phyloP scores from a whole-genome alignment of 2,113 vertebrate species.

The Trichechus manatus region DNA sequence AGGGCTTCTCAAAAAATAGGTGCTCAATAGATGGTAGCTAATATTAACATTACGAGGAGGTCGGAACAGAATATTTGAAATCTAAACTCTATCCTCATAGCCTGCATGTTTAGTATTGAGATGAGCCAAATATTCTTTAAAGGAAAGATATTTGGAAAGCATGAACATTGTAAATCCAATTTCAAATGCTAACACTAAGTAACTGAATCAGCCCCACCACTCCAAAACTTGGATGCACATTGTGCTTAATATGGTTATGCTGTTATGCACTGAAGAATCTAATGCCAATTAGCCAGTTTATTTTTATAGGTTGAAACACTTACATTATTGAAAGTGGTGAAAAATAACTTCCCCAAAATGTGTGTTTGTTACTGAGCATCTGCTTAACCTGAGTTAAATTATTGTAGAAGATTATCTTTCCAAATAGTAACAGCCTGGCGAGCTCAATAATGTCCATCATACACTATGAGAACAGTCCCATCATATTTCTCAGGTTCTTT shows the following conservation, averaged over 20 bases:
- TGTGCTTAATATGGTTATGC: background rate
- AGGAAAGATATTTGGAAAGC: background rate
- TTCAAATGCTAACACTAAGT: background rate
- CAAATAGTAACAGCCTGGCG: background rate
- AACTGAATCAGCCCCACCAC: background rate
- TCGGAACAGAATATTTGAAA: background rate
- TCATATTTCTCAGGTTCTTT: background rate
- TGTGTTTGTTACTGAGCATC: background rate
- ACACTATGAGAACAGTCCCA: background rate
- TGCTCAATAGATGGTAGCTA: background rate
- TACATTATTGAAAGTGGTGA: background rate
- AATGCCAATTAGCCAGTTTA: background rate
- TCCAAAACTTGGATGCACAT: background rate
- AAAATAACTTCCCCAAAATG: background rate
- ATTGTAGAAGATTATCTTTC: background rate
- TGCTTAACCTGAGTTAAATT: background rate
- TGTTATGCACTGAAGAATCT: background rate
- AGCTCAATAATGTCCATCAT: background rate
- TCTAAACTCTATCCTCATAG: background rate
- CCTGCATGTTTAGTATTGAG: background rate
- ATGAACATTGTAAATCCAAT: background rate
- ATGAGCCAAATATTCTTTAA: background rate
- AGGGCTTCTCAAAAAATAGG: background rate
- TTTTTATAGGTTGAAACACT: background rate
- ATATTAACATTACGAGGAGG: background rate